Conservation (phyloP, 2,113 vertebrate species). For the Prunella himalayana region DNA sequence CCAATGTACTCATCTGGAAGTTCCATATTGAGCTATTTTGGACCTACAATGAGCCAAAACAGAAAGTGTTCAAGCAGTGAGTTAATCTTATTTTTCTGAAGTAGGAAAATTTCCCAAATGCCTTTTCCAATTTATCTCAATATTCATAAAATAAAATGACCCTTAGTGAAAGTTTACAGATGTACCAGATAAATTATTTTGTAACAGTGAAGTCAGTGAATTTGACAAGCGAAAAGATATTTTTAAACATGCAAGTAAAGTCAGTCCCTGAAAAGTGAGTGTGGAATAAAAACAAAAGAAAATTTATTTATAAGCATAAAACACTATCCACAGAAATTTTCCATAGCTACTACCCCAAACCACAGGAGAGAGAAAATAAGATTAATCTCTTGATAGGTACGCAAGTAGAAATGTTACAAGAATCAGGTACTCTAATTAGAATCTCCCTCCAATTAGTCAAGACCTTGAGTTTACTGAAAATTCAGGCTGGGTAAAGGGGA, state of each 20-base stretch:
- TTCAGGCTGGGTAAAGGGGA: not conserved
- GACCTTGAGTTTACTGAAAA: not conserved
- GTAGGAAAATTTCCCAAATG: not conserved
- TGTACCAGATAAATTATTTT: not conserved
- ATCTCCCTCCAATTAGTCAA: not conserved
- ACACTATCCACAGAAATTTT: not conserved
- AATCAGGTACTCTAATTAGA: not conserved
- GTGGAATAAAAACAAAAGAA: not conserved
- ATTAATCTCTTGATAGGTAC: not conserved
- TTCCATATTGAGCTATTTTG: not conserved
- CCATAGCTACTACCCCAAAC: not conserved
- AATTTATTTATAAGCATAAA: not conserved
- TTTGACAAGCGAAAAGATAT: not conserved
- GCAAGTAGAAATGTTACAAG: not conserved
- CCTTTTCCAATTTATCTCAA: not conserved
- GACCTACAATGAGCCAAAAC: not conserved
- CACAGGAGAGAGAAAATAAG: not conserved
- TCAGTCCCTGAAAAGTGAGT: not conserved
- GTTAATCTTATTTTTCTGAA: conserved; percentile 33
- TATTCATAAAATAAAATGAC: not conserved
- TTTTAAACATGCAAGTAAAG: not conserved
- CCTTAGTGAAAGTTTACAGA: not conserved
- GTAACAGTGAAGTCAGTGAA: not conserved
- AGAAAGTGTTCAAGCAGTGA: not conserved
- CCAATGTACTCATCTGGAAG: conserved; percentile 34